phyloP scores from a whole-genome alignment of 2,888 invertebrate genomes.

The Andrena praecox region DNA sequence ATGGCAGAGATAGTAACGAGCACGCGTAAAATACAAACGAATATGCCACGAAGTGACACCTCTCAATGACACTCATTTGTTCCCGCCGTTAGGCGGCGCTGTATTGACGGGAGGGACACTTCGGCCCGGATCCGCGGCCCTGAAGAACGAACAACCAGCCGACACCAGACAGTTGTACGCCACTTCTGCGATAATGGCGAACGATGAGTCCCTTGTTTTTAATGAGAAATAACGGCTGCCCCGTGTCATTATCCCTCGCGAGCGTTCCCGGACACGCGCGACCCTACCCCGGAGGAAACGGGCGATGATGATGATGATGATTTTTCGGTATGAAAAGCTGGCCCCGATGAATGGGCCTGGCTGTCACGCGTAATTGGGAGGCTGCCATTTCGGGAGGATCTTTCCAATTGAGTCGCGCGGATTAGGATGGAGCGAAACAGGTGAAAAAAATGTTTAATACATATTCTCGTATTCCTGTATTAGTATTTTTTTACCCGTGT shows the following conservation, averaged over 20 bases:
- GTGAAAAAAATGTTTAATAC: too few relatives aligned
- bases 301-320: slow-evolving; percentile 41
- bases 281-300: not conserved
- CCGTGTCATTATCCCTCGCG: slow-evolving; percentile 63
- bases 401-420: too few relatives aligned
- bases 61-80: slow-evolving; percentile 82
- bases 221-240: slow-evolving; percentile 82
- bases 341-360: slow-evolving; percentile 12
- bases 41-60: slow-evolving; percentile 85
- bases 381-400: not conserved
- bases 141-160: slow-evolving; percentile 41
- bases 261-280: slow-evolving; percentile 18
- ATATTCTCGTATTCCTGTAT: too few relatives aligned
- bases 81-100: slow-evolving; percentile 49
- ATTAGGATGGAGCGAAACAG: too few relatives aligned
- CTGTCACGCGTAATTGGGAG: not conserved
- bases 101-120: slow-evolving; percentile 48
- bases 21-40: slow-evolving; percentile 82
- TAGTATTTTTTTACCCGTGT: too few relatives aligned
- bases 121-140: slow-evolving; percentile 54
- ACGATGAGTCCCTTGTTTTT: slow-evolving; percentile 84
- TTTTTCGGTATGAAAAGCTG: slow-evolving; percentile 34
- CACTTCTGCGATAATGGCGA: slow-evolving; percentile 82
- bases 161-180: slow-evolving; percentile 42
- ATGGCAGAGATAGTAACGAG: slow-evolving; percentile 75